Conservation (phyloP, 2,888 invertebrate species). For the Sturmia bella region DNA sequence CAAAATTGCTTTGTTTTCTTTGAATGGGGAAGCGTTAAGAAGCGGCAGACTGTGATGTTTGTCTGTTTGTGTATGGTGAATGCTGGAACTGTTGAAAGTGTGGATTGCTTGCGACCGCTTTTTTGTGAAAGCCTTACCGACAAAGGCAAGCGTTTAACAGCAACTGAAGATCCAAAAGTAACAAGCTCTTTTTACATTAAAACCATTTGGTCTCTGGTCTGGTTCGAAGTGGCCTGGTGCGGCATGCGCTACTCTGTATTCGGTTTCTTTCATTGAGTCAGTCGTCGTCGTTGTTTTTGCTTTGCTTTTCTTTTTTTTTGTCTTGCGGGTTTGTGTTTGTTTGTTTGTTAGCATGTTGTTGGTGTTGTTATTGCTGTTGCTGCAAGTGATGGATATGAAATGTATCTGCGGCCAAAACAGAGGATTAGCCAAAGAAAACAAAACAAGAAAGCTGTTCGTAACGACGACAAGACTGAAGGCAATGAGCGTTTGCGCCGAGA, state of each 20-base stretch:
- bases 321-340: conserved; percentile 5
- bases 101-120: conserved; percentile 51
- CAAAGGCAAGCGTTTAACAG: conserved; percentile 73
- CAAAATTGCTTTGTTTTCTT: too few relatives aligned
- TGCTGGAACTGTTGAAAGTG: background rate
- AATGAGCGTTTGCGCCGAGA: conserved; percentile 27
- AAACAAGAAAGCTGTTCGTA: background rate
- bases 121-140: conserved; percentile 69
- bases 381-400: conserved; percentile 58
- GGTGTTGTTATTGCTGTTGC: conserved; percentile 18
- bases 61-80: background rate
- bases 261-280: conserved; percentile 26
- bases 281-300: conserved; percentile 25
- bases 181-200: conserved; percentile 69
- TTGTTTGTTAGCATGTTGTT: conserved; percentile 52
- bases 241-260: conserved; percentile 48
- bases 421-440: conserved; percentile 54
- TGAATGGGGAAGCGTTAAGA: too few relatives aligned
- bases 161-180: conserved; percentile 72
- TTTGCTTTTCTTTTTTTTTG: background rate
- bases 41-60: background rate
- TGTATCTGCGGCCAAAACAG: conserved; percentile 57
- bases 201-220: conserved; percentile 60
- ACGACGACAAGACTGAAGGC: background rate
- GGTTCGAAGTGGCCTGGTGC: conserved; percentile 26